Evolutionary conservation across 2,888 invertebrate species (phyloP).

Genomic region (Elysia crispata): DNA sequence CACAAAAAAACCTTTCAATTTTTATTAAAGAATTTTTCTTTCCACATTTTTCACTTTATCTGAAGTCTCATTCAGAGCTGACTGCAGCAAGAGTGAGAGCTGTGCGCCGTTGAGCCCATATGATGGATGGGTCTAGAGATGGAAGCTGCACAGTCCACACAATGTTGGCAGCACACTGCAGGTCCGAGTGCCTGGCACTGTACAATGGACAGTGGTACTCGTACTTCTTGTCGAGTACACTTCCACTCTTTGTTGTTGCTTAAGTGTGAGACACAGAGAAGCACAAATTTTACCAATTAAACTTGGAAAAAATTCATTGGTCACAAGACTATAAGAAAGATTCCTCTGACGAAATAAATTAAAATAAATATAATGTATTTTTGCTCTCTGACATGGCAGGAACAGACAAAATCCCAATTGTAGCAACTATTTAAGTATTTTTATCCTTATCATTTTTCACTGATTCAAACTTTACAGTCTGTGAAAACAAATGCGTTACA

Average conservation of each 20-base stretch:
- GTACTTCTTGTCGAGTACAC: background rate
- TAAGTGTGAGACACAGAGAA: too few relatives aligned
- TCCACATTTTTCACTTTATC: background rate
- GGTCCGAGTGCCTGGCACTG: conserved; percentile 56
- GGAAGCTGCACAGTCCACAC: conserved; percentile 64
- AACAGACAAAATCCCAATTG: too few relatives aligned
- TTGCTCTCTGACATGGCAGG: too few relatives aligned
- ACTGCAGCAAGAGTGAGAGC: conserved; percentile 25
- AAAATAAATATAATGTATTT: too few relatives aligned
- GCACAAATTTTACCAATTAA: too few relatives aligned
- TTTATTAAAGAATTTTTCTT: background rate
- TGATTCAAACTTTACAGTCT: too few relatives aligned
- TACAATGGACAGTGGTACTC: conserved; percentile 66
- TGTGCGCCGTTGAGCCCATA: conserved; percentile 65
- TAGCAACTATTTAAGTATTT: too few relatives aligned
- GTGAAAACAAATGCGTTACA: too few relatives aligned
- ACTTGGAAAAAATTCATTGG: too few relatives aligned
- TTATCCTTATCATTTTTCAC: too few relatives aligned
- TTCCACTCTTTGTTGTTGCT: background rate
- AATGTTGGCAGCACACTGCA: conserved; percentile 59
- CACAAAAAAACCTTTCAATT: background rate
- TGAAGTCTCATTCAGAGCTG: background rate
- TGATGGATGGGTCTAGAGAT: conserved; percentile 53
- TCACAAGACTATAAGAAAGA: too few relatives aligned
- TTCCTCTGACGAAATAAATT: too few relatives aligned